These are phyloP conservation scores for Trinectes maculatus DNA, from an alignment of 2,113 vertebrate species.

Conservation along the genomic window DNA sequence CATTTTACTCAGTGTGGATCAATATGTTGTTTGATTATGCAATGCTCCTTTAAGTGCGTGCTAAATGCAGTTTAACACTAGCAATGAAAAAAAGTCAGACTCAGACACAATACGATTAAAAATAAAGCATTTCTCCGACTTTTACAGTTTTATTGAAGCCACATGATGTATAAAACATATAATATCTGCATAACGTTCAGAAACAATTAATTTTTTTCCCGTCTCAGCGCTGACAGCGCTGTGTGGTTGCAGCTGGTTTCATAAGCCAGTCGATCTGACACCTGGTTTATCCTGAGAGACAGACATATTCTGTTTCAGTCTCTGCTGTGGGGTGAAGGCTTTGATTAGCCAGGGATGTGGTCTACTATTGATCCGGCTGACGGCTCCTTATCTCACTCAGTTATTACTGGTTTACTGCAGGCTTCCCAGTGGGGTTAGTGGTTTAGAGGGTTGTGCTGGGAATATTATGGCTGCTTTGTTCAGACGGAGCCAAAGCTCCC, in stretches of 20 bases:
- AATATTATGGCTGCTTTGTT: slow-evolving; percentile 42
- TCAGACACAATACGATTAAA: no score
- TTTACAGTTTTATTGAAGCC: not conserved
- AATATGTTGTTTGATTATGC: no score
- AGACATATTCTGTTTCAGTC: slow-evolving; percentile 41
- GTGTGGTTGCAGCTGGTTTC: slow-evolving; percentile 56
- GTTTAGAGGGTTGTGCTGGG: slow-evolving; percentile 45
- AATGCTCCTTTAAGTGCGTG: no score
- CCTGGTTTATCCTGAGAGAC: slow-evolving; percentile 49
- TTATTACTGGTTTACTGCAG: slow-evolving; percentile 65
- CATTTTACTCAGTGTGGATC: no score
- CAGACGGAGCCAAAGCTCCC: slow-evolving; percentile 27
- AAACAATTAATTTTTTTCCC: not conserved
- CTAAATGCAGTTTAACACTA: no score
- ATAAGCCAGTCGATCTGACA: slow-evolving; percentile 48
- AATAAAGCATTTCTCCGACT: no score
- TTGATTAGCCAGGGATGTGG: slow-evolving; percentile 68
- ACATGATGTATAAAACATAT: not conserved
- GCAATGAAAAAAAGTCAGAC: no score
- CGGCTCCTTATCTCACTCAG: slow-evolving; percentile 64
- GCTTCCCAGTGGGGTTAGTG: slow-evolving; percentile 47
- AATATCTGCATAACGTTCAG: slow-evolving; percentile 14
- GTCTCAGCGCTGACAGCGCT: slow-evolving; percentile 20
- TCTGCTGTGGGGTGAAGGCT: slow-evolving; percentile 55
- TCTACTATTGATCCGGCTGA: slow-evolving; percentile 69